phyloP scores from a whole-genome alignment of 2,113 vertebrate genomes.

The Lagopus leucura region DNA sequence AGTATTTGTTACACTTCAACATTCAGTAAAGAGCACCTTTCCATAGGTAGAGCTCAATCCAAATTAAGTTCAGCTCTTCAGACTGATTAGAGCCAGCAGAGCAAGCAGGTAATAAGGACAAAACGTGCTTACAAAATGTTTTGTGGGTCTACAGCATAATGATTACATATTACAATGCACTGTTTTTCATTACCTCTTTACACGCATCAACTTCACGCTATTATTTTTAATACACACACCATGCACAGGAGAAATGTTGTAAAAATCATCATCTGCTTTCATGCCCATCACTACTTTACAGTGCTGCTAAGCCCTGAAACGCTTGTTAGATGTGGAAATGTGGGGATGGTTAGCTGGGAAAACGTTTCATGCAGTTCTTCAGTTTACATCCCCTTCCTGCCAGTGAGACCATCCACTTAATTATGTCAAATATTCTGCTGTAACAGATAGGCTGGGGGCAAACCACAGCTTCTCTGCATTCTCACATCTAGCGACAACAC shows the following conservation, averaged over 20 bases:
- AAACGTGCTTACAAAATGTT: background rate
- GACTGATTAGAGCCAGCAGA: conserved; percentile 37
- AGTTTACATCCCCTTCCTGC: background rate
- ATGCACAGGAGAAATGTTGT: background rate
- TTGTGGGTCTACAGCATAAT: background rate
- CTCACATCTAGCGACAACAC: background rate
- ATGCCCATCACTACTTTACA: fast-evolving
- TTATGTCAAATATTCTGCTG: background rate
- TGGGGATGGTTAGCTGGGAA: background rate
- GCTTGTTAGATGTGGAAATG: background rate
- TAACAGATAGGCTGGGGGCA: too few relatives aligned
- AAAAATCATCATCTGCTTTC: background rate
- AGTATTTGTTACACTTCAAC: background rate
- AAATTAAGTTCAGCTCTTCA: conserved; percentile 46
- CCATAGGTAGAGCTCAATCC: background rate
- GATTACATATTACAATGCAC: background rate
- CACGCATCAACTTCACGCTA: background rate
- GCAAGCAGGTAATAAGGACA: background rate
- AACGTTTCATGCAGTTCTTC: background rate
- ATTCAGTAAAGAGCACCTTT: background rate
- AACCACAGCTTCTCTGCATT: background rate
- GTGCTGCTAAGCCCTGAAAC: background rate
- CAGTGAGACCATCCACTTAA: background rate
- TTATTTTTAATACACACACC: background rate
- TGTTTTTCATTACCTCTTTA: background rate